Percentiles rank a stretch among this genome's conserved stretches.
These are phyloP conservation scores for Schrankia costaestrigalis DNA, from an alignment of 2,888 invertebrate genomes.

Conservation along the genomic window DNA sequence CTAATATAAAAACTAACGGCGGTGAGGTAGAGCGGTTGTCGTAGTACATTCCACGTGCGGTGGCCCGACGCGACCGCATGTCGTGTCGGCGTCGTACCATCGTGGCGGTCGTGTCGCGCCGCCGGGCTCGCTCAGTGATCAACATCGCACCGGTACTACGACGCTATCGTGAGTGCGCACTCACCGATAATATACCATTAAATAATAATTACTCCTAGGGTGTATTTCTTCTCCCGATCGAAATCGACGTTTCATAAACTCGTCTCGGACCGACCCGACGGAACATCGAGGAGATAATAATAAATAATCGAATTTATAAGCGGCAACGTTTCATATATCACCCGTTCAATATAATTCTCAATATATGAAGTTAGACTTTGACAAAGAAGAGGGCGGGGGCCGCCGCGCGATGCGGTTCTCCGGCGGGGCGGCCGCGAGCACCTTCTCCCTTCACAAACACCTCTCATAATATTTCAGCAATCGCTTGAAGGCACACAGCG, in stretches of 20 bases:
- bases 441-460: conserved; percentile 74
- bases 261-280: conserved; percentile 78
- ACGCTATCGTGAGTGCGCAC: conserved; percentile 69
- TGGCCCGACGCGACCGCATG: conserved; percentile 20
- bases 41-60: conserved; percentile 50
- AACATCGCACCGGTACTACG: conserved; percentile 74
- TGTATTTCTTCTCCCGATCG: conserved; percentile 80
- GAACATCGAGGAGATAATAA: conserved; percentile 77
- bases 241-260: conserved; percentile 78
- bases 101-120: conserved; percentile 20
- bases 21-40: conserved; percentile 76
- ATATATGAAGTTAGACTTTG: conserved; percentile 78
- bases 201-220: conserved; percentile 76
- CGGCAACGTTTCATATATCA: conserved; percentile 81
- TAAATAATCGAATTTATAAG: conserved; percentile 76
- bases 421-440: conserved; percentile 66
- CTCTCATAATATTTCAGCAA: conserved; percentile 83
- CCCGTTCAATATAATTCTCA: conserved; percentile 80
- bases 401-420: conserved; percentile 68
- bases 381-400: conserved; percentile 59
- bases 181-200: conserved; percentile 70
- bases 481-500: conserved; percentile 92
- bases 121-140: conserved; percentile 64
- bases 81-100: conserved; percentile 14
- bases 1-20: conserved; percentile 72